Evolutionary conservation across 2,113 vertebrate species (phyloP), one percentile per base, ranked within the genome.

Genomic region (Vulpes lagopus): DNA sequence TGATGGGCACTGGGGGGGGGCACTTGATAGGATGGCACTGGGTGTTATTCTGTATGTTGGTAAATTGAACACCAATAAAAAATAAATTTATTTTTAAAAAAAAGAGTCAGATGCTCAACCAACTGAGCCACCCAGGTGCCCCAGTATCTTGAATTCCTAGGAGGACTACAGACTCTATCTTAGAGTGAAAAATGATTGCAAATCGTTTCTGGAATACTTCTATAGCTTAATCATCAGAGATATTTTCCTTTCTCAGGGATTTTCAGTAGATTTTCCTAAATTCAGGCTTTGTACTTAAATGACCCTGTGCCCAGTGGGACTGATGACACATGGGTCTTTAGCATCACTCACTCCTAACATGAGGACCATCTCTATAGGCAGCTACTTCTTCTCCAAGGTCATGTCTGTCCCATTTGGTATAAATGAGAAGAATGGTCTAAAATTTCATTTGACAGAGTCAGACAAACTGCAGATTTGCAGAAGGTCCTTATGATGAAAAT

Each of bases 401-500:
- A 51, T 27, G 2, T 62, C 62, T 76, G 30, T 71, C 82, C 53
- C 38, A 51, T 79, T 94, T 69, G 55, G n/a, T 73, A 55, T 49
- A 88, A 86, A 82, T 59, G 11, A 86, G 73, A 96, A 12, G 53
- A 83, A 35, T 69, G 71, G 35, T 89, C 38, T 94, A 43, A 90
- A 84, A 49, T 92, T 79, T 94, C 0, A 84, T 94, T 80, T 79
- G 32, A 92, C 95, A 76, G 27, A 94, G 53, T 23, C 59, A 89
- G 38, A 74, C 51, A 88, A 14, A 62, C 23, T 71, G 9, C 32
- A 90, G 55, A 80, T 71, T 55, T 74, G 15, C 60, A 79, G 88
- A 89, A 93, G 53, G 25, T 89, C 62, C 62, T 74, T 38, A 22
- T 88, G 30, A 23, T 83, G 69, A 91, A 79, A 87, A 35, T 80